A percentile compares a stretch with the other conserved stretches of the same genome.
These are phyloP conservation scores for Phengaris alcon DNA, from an alignment of 2,888 invertebrate species.

Conservation along the genomic window DNA sequence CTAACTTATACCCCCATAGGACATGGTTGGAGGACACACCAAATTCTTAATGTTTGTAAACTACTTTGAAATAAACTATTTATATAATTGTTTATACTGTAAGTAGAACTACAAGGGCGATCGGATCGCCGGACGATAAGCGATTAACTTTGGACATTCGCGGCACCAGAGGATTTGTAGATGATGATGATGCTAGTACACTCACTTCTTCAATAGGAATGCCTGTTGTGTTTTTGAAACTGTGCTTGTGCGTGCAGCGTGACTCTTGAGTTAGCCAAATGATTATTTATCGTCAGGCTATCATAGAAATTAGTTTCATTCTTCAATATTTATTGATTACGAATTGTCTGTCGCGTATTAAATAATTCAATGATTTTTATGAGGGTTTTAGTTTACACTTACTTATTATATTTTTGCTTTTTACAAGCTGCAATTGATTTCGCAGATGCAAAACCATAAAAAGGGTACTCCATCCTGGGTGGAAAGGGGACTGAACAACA, in stretches of 20 bases:
- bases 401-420: neutral
- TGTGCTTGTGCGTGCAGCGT: neutral
- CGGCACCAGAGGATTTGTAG: too few relatives aligned
- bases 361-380: neutral
- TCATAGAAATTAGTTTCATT: neutral
- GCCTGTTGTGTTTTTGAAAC: neutral
- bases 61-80: too few relatives aligned
- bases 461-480: slow-evolving; percentile 79
- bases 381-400: too few relatives aligned
- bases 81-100: too few relatives aligned
- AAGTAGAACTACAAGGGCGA: too few relatives aligned
- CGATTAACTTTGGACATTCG: too few relatives aligned
- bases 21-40: too few relatives aligned
- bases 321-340: neutral
- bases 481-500: slow-evolving; percentile 77
- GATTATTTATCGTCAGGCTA: neutral
- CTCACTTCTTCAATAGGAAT: too few relatives aligned
- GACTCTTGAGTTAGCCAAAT: neutral
- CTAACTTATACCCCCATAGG: too few relatives aligned
- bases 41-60: too few relatives aligned
- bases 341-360: neutral
- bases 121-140: too few relatives aligned
- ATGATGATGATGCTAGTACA: too few relatives aligned
- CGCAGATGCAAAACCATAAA: slow-evolving; percentile 72
- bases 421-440: neutral